A percentile compares a stretch with the other conserved stretches of the same genome.
Evolutionary conservation across 2,888 invertebrate genomes (phyloP).

Genomic region (Julus scandinavius): DNA sequence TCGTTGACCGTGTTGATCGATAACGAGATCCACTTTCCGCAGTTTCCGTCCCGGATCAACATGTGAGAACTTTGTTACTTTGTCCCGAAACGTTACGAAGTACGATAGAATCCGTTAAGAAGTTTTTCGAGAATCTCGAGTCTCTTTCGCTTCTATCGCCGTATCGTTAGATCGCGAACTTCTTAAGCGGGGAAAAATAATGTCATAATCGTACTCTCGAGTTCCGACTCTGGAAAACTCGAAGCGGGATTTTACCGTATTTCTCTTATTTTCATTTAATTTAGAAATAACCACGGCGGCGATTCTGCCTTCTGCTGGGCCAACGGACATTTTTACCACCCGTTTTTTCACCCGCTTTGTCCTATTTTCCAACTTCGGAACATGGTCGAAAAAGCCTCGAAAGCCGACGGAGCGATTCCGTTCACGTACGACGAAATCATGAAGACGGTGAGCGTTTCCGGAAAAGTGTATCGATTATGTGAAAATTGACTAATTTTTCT

Average conservation of each 20-base stretch:
- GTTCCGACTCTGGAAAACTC: too few species aligned
- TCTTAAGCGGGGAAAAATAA: too few species aligned
- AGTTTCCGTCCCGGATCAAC: not conserved
- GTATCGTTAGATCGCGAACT: too few species aligned
- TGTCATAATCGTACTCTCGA: too few species aligned
- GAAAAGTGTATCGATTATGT: too few species aligned
- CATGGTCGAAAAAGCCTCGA: not conserved
- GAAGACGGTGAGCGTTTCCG: too few species aligned
- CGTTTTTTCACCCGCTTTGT: not conserved
- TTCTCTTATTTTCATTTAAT: not conserved
- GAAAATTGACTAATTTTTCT: not conserved
- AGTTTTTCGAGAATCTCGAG: too few species aligned
- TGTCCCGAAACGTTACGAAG: too few species aligned
- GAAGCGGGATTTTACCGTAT: not conserved
- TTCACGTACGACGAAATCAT: too few species aligned
- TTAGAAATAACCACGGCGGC: not conserved
- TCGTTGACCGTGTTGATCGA: not conserved
- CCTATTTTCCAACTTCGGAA: not conserved
- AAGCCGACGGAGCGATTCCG: not conserved
- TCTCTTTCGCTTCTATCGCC: too few species aligned
- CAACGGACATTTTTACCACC: not conserved
- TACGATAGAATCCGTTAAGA: too few species aligned
- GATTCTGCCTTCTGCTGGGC: not conserved
- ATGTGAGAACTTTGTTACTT: not conserved
- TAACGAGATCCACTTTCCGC: slow-evolving; percentile 25